Percentiles rank a stretch among this genome's conserved stretches.
Evolutionary conservation across 2,888 invertebrate genomes (phyloP).

Genomic region (Junonia oenone): DNA sequence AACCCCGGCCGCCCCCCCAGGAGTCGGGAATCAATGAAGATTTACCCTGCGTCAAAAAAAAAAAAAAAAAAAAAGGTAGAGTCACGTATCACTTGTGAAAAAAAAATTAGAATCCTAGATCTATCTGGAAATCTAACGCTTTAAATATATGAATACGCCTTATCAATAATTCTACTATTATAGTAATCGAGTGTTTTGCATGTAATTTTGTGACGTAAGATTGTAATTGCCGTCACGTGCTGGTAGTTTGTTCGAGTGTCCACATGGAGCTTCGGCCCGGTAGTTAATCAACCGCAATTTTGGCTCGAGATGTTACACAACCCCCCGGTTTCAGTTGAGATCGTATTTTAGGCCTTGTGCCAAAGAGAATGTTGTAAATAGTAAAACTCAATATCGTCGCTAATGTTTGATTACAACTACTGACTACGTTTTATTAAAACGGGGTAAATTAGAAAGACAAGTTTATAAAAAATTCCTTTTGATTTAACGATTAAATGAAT

Average conservation of each 20-base stretch:
- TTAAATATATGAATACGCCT: too few species aligned
- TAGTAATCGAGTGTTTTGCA: not conserved
- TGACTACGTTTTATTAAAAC: not conserved
- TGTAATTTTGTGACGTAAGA: conserved; percentile 45
- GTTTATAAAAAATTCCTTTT: too few species aligned
- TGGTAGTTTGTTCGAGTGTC: conserved; percentile 14
- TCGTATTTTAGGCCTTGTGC: conserved; percentile 27
- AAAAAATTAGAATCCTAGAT: too few species aligned
- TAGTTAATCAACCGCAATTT: conserved; percentile 20
- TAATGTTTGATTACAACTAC: not conserved
- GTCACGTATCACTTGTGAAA: too few species aligned
- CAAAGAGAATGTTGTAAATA: conserved; percentile 27
- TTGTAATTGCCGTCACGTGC: conserved; percentile 57
- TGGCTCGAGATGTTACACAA: conserved; percentile 26
- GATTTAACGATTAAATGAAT: too few species aligned
- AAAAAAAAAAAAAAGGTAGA: too few species aligned
- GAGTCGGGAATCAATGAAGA: too few species aligned
- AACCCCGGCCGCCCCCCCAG: too few species aligned
- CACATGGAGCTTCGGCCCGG: conserved; percentile 12
- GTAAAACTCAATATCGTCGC: conserved; percentile 21
- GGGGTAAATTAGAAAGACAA: not conserved
- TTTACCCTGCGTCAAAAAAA: too few species aligned
- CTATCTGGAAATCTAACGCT: too few species aligned
- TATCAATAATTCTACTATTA: too few species aligned
- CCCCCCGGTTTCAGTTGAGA: conserved; percentile 25